Conservation (phyloP, 2,113 vertebrate genomes). For the Periophthalmodon schlosseri region DNA sequence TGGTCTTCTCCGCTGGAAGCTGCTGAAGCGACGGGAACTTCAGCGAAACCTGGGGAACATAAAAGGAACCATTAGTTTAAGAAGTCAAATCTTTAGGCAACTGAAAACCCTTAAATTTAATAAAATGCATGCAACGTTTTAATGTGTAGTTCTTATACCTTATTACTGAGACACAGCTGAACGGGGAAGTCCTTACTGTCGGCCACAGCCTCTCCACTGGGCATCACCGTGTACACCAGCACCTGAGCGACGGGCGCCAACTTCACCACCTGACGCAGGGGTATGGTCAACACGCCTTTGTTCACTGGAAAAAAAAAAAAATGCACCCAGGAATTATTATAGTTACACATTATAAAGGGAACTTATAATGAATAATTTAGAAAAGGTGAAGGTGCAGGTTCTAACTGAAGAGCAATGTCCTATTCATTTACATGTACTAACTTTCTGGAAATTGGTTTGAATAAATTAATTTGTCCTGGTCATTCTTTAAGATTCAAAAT, state of each 20-base stretch:
- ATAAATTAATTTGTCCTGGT: neutral
- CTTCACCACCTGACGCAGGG: conserved; percentile 58
- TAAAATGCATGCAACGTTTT: neutral
- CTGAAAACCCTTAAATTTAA: neutral
- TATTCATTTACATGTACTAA: neutral
- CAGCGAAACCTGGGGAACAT: conserved; percentile 78
- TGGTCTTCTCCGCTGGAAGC: conserved; percentile 74
- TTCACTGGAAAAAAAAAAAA: conserved; percentile 49
- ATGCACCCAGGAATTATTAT: neutral
- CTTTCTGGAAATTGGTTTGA: neutral
- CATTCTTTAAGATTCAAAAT: neutral
- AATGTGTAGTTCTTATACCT: conserved; percentile 67
- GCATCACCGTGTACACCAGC: conserved; percentile 79
- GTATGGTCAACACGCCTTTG: conserved; percentile 71
- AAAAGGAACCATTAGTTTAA: neutral
- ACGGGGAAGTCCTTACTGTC: conserved; percentile 79
- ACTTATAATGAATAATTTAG: neutral
- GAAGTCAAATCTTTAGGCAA: neutral
- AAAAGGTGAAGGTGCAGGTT: no score
- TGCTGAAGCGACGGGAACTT: conserved; percentile 73
- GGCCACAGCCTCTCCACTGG: conserved; percentile 79
- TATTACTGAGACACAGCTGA: conserved; percentile 83
- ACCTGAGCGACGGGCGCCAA: conserved; percentile 82
- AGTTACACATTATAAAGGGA: neutral
- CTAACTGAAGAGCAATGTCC: no score